These are phyloP conservation scores for Tetranychus cinnabarinus DNA, from an alignment of 1,140 invertebrate species.

Conservation along the genomic window DNA sequence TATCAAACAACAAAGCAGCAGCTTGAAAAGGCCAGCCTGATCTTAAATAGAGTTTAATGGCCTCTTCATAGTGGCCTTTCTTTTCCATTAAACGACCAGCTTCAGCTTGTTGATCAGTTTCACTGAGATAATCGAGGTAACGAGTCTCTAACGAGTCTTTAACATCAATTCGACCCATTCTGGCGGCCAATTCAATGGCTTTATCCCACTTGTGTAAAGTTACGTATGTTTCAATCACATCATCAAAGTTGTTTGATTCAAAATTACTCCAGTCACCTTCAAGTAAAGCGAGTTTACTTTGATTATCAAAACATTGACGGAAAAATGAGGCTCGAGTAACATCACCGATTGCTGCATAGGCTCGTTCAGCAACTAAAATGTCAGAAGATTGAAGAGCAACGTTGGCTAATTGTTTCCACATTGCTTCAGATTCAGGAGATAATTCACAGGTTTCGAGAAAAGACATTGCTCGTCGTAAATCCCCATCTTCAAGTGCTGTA, in stretches of 20 bases:
- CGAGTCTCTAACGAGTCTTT: slow-evolving; percentile 37
- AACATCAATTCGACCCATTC: slow-evolving; percentile 39
- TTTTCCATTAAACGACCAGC: slow-evolving; percentile 45
- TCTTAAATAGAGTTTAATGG: slow-evolving; percentile 57
- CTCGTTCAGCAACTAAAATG: slow-evolving; percentile 52
- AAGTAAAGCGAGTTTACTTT: slow-evolving; percentile 5
- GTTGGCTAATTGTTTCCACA: slow-evolving; percentile 82
- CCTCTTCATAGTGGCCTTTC: slow-evolving; percentile 42
- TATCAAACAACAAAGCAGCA: slow-evolving; percentile 1
- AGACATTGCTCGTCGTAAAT: slow-evolving; percentile 52
- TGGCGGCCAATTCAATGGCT: slow-evolving; percentile 40
- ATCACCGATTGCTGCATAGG: slow-evolving; percentile 73
- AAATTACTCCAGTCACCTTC: slow-evolving; percentile 7
- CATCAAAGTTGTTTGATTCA: slow-evolving; percentile 35
- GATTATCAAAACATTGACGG: slow-evolving; percentile 25
- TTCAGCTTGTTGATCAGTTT: slow-evolving; percentile 53
- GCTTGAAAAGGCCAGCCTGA: slow-evolving; percentile 28
- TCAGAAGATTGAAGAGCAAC: slow-evolving; percentile 40
- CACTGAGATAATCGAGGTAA: slow-evolving; percentile 50
- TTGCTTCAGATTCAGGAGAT: slow-evolving; percentile 49
- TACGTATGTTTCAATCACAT: slow-evolving; percentile 67
- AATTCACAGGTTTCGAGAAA: slow-evolving; percentile 52
- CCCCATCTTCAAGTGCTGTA: slow-evolving; percentile 81
- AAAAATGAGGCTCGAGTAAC: slow-evolving; percentile 61
- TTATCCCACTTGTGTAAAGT: slow-evolving; percentile 61